Base-by-base conservation (phyloP, 2,888 invertebrate species). In the Erannis defoliaria region DNA sequence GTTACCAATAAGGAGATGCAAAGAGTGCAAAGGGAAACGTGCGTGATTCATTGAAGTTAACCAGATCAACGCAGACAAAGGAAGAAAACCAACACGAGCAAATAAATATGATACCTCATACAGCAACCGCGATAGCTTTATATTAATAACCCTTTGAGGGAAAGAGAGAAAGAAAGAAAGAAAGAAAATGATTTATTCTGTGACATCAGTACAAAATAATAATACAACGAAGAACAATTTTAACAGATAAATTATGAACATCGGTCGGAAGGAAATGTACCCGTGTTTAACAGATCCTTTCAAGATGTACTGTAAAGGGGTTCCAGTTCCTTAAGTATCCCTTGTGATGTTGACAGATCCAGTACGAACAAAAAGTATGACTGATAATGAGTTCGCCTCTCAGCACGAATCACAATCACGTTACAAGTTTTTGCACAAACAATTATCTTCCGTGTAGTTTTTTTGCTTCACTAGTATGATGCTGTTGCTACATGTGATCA, bases 341-440 rank as follows among this genome's bases (percentile, higher is more conserved):
- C n/a, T 35, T 42, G 4, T 42, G 35, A 38, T 10, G 14, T 19
- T 14, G 9, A 33, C 23, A 31, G 33, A 43, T 42, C 46, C 31
- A 21, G 35, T 16, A 50, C 42, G 49, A 37, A 56, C 64, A 68
- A 67, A 55, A 66, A 67, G 51, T 48, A 55, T 45, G 56, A 54
- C 43, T 63, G 38, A 49, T 51, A 38, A 50, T 59, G 35, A 56
- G 66, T 64, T 57, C 57, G 67, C 64, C 71, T 56, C 66, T 70
- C 72, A 66, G 57, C 55, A 53, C 62, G 64, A 73, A 67, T 75
- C 66, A 64, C 69, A 62, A 62, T 60, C 66, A 62, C 48, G 55
- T 72, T 57, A 54, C 31, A 74, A 65, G 64, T 82, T 81, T 81
- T 82, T 82, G 70, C 70, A 48, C 60, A 68, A 71, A 66, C 62